A percentile compares a stretch with the other conserved stretches of the same genome.
phyloP scores from a whole-genome alignment of 2,888 invertebrate species.

The Leptura quadrifasciata region DNA sequence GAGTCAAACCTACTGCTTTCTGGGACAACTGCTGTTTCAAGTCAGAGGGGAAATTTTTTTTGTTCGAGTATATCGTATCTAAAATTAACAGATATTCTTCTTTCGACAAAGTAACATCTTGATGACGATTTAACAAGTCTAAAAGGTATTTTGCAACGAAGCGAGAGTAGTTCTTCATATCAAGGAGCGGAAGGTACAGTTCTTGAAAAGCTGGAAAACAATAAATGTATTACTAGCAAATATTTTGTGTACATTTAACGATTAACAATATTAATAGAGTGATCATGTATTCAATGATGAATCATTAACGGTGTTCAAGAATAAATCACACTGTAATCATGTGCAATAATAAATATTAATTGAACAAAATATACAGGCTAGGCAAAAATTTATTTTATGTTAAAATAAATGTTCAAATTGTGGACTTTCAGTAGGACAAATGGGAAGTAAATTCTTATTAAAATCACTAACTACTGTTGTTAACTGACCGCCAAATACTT shows the following conservation, averaged over 20 bases:
- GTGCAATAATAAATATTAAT: too few relatives aligned
- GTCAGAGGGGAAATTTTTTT: constrained; percentile 76
- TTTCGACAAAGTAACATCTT: constrained; percentile 60
- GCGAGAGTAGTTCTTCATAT: constrained; percentile 82
- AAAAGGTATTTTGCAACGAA: constrained; percentile 80
- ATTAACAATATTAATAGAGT: background rate
- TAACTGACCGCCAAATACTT: too few relatives aligned
- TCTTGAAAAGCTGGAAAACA: constrained; percentile 82
- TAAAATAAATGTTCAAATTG: too few relatives aligned
- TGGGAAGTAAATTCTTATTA: too few relatives aligned
- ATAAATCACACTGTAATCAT: too few relatives aligned
- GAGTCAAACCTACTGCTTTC: constrained; percentile 70
- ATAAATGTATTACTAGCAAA: too few relatives aligned
- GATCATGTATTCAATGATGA: too few relatives aligned
- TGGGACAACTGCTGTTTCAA: constrained; percentile 76
- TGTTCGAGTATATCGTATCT: constrained; percentile 78
- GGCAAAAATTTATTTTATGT: too few relatives aligned
- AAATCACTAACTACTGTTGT: too few relatives aligned
- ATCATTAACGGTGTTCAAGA: too few relatives aligned
- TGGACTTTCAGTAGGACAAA: too few relatives aligned
- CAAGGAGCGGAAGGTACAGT: constrained; percentile 83
- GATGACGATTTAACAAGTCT: constrained; percentile 69
- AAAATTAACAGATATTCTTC: constrained; percentile 80
- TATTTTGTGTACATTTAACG: background rate
- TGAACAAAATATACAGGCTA: too few relatives aligned